These are phyloP conservation scores for Melieria omissa DNA, from an alignment of 2,888 invertebrate genomes.

Conservation along the genomic window DNA sequence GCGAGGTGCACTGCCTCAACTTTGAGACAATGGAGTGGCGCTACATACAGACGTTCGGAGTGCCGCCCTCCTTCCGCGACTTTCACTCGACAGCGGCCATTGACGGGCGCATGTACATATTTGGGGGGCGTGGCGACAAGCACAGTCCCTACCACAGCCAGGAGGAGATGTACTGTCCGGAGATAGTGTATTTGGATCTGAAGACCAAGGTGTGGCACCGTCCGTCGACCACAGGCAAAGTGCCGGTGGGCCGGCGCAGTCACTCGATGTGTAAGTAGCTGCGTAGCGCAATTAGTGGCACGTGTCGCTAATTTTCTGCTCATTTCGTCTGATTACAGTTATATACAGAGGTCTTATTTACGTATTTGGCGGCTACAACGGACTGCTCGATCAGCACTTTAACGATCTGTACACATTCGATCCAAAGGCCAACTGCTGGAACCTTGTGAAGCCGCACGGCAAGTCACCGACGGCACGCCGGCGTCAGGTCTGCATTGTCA, in stretches of 20 bases:
- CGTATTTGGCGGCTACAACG: conserved; percentile 92
- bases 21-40: conserved; percentile 80
- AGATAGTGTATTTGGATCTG: conserved; percentile 81
- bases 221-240: conserved; percentile 72
- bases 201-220: conserved; percentile 76
- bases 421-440: conserved; percentile 73
- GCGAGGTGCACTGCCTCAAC: conserved; percentile 81
- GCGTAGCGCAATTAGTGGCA: neutral
- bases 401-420: conserved; percentile 85
- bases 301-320: neutral
- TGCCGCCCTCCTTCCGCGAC: conserved; percentile 80
- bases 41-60: conserved; percentile 73
- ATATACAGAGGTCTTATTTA: conserved; percentile 80
- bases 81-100: conserved; percentile 88
- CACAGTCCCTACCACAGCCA: conserved; percentile 74
- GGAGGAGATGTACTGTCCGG: conserved; percentile 82
- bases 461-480: conserved; percentile 74
- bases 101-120: conserved; percentile 84
- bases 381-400: conserved; percentile 79
- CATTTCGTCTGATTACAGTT: conserved; percentile 70
- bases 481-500: conserved; percentile 83
- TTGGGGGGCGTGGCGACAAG: conserved; percentile 87
- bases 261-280: conserved; percentile 86
- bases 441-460: conserved; percentile 71
- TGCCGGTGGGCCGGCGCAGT: conserved; percentile 85